Conservation (phyloP, 1,140 invertebrate species). For the Drosophila mauritiana region DNA sequence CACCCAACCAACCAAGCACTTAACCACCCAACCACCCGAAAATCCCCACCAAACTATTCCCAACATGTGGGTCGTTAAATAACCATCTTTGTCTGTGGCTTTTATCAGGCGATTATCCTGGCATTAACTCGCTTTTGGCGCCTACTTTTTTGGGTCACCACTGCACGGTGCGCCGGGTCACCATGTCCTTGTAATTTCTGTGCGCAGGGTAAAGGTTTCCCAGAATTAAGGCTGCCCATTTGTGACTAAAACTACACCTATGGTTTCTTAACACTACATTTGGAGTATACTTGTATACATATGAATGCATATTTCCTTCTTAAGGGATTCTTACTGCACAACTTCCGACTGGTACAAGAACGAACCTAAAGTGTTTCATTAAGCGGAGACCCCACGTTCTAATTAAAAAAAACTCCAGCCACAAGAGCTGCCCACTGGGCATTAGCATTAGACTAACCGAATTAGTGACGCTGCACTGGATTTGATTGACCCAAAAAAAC, state of each 20-base stretch:
- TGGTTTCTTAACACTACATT: too few relatives aligned
- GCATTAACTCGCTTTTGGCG: constrained; percentile 44
- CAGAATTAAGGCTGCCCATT: background rate
- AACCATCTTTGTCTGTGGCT: constrained; percentile 27
- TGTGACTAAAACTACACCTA: background rate
- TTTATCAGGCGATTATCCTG: constrained; percentile 43
- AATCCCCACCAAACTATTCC: constrained; percentile 5
- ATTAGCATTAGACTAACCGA: constrained; percentile 1
- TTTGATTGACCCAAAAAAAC: constrained; percentile 49
- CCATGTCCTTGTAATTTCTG: background rate
- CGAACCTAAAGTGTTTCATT: background rate
- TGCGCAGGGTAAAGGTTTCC: background rate
- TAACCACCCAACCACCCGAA: background rate
- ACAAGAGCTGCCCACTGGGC: background rate
- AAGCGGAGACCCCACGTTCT: too few relatives aligned
- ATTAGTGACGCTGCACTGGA: constrained; percentile 31
- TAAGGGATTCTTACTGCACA: too few relatives aligned
- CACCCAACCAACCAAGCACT: background rate
- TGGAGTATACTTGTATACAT: too few relatives aligned
- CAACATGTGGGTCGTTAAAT: constrained; percentile 30
- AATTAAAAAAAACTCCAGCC: background rate
- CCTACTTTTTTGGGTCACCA: constrained; percentile 24
- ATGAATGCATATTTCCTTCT: too few relatives aligned
- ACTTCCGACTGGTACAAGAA: too few relatives aligned
- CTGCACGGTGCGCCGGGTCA: background rate